Evolutionary conservation across 2,113 vertebrate species (phyloP).

Genomic region (Aix galericulata): DNA sequence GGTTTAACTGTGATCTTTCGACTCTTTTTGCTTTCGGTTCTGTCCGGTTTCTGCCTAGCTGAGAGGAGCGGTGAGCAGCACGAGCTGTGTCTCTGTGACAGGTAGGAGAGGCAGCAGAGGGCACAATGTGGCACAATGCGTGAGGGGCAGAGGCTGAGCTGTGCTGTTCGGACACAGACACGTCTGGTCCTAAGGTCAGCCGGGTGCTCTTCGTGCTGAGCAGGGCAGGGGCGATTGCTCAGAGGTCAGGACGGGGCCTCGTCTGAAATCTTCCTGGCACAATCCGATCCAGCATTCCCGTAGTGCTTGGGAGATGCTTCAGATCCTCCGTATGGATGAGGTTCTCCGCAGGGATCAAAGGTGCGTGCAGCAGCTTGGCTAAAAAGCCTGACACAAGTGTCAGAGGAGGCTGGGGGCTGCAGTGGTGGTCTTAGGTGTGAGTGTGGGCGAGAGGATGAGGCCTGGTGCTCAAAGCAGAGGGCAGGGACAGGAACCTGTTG

Average conservation of each 20-base stretch:
- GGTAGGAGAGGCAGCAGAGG: too few relatives aligned
- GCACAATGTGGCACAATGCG: not conserved
- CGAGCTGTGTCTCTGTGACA: accelerated
- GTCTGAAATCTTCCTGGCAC: not conserved
- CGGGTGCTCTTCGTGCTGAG: accelerated
- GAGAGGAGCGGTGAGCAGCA: not conserved
- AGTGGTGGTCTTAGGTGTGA: accelerated
- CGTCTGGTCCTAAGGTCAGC: not conserved
- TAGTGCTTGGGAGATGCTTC: not conserved
- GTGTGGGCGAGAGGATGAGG: not conserved
- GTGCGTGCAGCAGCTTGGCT: not conserved
- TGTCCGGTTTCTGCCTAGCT: accelerated
- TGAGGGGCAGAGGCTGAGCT: not conserved
- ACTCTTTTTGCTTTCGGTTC: not conserved
- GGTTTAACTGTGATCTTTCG: not conserved
- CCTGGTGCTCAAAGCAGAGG: not conserved
- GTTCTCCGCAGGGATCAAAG: not conserved
- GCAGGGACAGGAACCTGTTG: not conserved
- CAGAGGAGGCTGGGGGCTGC: not conserved
- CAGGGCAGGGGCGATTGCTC: not conserved
- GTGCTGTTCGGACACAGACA: accelerated
- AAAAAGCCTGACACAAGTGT: accelerated
- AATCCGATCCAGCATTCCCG: not conserved
- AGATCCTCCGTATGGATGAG: not conserved
- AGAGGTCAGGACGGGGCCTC: not conserved